Evolutionary conservation across 2,113 vertebrate genomes (phyloP).

Genomic region (Strix uralensis): DNA sequence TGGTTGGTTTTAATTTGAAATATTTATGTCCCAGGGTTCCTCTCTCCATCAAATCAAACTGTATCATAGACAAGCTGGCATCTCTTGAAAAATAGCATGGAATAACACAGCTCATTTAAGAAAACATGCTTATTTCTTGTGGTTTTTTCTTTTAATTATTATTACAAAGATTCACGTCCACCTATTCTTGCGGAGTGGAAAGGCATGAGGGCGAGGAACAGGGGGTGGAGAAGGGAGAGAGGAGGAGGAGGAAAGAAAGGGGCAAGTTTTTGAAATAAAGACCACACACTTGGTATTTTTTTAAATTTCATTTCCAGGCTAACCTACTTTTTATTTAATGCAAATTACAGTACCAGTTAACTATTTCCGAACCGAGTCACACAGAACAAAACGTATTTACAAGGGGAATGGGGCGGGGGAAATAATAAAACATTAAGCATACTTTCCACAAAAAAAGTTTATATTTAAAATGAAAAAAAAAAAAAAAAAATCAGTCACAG

Average conservation of each 20-base stretch:
- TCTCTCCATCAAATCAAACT: conserved; percentile 68
- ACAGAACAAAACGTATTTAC: conserved; percentile 97
- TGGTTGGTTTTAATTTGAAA: conserved; percentile 39
- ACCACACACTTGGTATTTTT: conserved; percentile 79
- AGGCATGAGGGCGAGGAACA: conserved; percentile 7
- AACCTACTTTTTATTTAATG: conserved; percentile 99
- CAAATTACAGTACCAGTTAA: conserved; percentile 99
- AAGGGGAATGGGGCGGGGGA: conserved; percentile 80
- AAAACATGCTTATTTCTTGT: conserved; percentile 57
- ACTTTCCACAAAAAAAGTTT: conserved; percentile 91
- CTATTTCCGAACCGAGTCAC: conserved; percentile 97
- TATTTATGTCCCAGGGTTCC: conserved; percentile 57
- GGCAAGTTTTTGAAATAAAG: conserved; percentile 77
- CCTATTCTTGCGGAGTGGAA: conserved; percentile 32
- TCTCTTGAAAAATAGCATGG: conserved; percentile 44
- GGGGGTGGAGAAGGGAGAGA: conserved; percentile 1
- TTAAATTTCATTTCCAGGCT: conserved; percentile 96
- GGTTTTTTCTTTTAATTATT: background rate
- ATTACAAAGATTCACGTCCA: conserved; percentile 63
- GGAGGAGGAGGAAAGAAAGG: conserved; percentile 1
- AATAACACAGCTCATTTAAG: conserved; percentile 47
- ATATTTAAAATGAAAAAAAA: conserved; percentile 85
- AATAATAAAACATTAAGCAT: conserved; percentile 94
- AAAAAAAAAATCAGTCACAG: conserved; percentile 91
- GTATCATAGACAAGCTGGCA: conserved; percentile 63